A percentile compares a stretch with the other conserved stretches of the same genome.
Conservation (phyloP, 2,797 vertebrate species). For the Naso thynnoides region DNA sequence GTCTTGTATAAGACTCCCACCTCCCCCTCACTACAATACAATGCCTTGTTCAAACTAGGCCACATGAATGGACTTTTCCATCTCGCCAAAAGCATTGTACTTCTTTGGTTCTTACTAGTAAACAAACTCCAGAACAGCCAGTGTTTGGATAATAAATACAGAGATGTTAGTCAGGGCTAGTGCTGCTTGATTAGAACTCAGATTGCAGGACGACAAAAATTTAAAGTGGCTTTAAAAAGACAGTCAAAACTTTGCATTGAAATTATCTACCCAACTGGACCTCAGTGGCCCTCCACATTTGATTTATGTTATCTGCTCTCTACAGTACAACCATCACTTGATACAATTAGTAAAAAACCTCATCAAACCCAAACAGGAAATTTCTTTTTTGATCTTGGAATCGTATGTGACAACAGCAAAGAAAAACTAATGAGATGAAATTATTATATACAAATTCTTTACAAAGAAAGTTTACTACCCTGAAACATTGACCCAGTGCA, state of each 20-base stretch:
- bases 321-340: constrained; percentile 11
- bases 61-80: constrained; percentile 74
- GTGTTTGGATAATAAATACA: constrained; percentile 16
- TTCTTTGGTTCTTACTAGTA: constrained; percentile 59
- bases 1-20: constrained; percentile 59
- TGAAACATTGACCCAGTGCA: neutral
- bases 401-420: neutral
- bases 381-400: neutral
- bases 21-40: constrained; percentile 72
- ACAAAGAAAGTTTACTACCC: too few relatives aligned
- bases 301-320: constrained; percentile 37
- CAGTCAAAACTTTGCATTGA: constrained; percentile 22
- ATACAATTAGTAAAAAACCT: neutral
- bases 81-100: constrained; percentile 48
- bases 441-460: too few relatives aligned
- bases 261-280: constrained; percentile 37
- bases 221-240: constrained; percentile 2
- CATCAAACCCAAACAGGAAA: neutral
- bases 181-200: constrained; percentile 3
- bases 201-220: neutral
- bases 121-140: constrained; percentile 68
- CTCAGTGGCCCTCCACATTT: neutral
- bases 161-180: neutral
- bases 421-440: neutral
- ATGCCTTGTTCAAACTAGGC: constrained; percentile 78